Conservation (phyloP, 2,113 vertebrate genomes). For the Apistogramma diplotaenia region DNA sequence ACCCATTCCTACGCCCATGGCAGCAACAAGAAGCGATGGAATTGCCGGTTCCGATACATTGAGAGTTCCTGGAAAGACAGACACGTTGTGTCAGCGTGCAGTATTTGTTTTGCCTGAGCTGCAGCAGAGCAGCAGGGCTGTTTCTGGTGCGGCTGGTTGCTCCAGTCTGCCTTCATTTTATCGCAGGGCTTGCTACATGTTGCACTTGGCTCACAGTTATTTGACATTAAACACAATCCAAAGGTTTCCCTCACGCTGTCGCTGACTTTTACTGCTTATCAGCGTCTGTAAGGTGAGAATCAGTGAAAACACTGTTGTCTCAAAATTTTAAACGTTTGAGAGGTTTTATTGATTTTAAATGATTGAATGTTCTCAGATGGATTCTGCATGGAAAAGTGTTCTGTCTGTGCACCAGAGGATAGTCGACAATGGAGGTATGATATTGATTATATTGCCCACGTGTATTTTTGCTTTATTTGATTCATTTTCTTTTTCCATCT, state of each 20-base stretch:
- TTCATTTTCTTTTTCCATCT: neutral
- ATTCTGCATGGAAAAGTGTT: constrained; percentile 60
- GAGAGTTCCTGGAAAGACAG: neutral
- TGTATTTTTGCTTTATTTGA: neutral
- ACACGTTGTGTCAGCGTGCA: neutral
- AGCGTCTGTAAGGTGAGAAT: neutral
- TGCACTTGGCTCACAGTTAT: neutral
- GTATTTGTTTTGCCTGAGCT: neutral
- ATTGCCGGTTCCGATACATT: neutral
- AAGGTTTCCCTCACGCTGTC: neutral
- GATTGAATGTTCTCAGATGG: constrained; percentile 52
- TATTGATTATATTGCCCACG: too few species aligned
- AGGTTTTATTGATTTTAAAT: neutral
- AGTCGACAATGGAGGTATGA: constrained; percentile 76
- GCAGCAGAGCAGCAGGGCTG: neutral
- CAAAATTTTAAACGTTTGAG: neutral
- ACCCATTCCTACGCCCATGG: too few species aligned
- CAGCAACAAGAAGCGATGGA: neutral
- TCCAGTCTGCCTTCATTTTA: neutral
- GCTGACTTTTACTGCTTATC: rapidly evolving
- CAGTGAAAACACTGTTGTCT: neutral
- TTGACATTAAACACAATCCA: neutral
- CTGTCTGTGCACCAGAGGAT: constrained; percentile 63
- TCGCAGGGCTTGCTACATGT: neutral
- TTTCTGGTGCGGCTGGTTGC: neutral